Base-by-base conservation (phyloP, 2,888 invertebrate species). In the Nymphalis c-album region DNA sequence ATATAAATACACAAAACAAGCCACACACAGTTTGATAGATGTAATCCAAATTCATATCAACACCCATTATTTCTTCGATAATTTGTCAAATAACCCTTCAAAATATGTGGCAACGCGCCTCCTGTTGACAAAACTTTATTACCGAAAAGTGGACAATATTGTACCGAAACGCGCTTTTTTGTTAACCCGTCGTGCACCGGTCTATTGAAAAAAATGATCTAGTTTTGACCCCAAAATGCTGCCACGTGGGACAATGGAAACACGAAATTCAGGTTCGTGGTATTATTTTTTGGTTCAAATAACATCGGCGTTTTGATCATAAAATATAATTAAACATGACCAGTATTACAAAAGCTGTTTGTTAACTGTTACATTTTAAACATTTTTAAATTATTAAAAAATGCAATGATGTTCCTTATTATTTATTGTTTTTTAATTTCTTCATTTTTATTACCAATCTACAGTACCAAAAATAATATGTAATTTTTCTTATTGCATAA, bases 81-180 rank as follows among this genome's bases (percentile, higher is more conserved):
- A 92, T 92, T 92, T 91, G 90, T 92, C 91, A 91, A 82, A 74
- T 85, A 86, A 88, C 91, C 91, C 90, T 84, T 71, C 75, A 79
- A 51, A 16, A 16, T 20, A 77, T 74, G 75, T 73, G 73, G 77
- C 75, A 80, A 77, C 87, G 85, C 85, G 86, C 88, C 90, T 86
- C 75, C 79, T 91, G 92, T 92, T 92, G 88, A 91, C 92, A 90
- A 92, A 92, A 91, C 91, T 90, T 76, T 90, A 90, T 91, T 88
- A 92, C 92, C 92, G 85, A 89, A 88, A 84, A 92, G 90, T 87
- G 82, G 85, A 89, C 90, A 92, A 92, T 90, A 91, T 91, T 90
- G 84, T 82, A 82, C 87, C 81, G 85, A 87, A 83, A 82, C 85
- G 83, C 81, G 81, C 80, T 81, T 82, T 83, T 89, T 85, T 89